Conservation (phyloP, 2,113 vertebrate genomes). For the Zapornia atra region DNA sequence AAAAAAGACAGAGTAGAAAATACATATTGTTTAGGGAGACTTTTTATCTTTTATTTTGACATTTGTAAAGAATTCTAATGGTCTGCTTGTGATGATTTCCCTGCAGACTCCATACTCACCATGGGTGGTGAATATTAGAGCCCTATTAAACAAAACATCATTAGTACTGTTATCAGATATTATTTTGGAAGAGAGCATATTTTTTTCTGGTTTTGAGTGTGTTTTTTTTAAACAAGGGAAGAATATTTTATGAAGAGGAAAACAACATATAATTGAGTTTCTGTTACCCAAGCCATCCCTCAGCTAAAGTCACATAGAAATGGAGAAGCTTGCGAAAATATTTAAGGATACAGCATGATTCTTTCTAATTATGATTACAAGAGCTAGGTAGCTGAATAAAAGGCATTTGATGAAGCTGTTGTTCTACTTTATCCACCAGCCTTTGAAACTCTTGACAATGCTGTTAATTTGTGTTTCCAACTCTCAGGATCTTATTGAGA, state of each 20-base stretch:
- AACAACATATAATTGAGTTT: not conserved
- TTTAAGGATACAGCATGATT: not conserved
- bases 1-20: not conserved
- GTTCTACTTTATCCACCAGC: not conserved
- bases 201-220: not conserved
- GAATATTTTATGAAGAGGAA: not conserved
- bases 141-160: conserved; percentile 17
- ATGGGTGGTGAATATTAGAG: conserved; percentile 39
- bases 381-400: not conserved
- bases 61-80: conserved; percentile 66
- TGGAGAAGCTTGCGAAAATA: not conserved
- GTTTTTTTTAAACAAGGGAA: not conserved
- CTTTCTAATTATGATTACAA: not conserved
- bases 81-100: conserved; percentile 55
- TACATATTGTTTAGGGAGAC: not conserved
- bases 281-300: not conserved
- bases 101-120: conserved; percentile 65
- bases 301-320: not conserved
- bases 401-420: not conserved
- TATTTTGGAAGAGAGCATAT: not conserved
- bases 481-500: not conserved
- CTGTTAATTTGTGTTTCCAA: not conserved
- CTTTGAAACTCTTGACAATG: not conserved
- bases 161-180: not conserved
- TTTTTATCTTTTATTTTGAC: conserved; percentile 38